Evolutionary conservation across 2,888 invertebrate species (phyloP), one percentile per base, ranked within the genome.

Genomic region (Dasypolia templi): DNA sequence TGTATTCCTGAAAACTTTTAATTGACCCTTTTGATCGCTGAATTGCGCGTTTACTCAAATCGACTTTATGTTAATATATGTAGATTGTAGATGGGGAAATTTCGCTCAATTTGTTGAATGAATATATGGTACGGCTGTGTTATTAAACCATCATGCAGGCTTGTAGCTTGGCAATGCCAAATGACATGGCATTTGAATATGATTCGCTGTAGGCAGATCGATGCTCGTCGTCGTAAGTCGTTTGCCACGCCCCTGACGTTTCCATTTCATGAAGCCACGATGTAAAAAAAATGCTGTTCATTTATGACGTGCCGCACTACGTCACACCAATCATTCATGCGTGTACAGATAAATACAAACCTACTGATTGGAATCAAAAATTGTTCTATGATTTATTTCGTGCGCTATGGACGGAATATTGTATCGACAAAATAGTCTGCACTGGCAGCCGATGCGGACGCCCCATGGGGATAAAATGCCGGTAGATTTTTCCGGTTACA

Each of bases 111-210:
- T 42, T 39, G 11, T 61, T 64, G 56, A 61, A 35, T 71, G n/a
- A 29, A 49, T 59, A 11, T 39, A 49, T 59, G 56, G 68, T 44
- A 49, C n/a, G 44, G 4, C 11, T 61, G 17, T 67, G 63, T 81
- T 67, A 77, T 70, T 77, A 77, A 81, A 62, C 69, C 59, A 51
- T 73, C 53, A 53, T 39, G 55, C 26, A 70, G 26, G 14, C 19
- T 19, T 51, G 1, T 61, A 51, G 19, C 39, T 42, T 46, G 59
- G 55, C 53, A 9, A 65, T 56, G 55, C 72, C 29, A 79, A 85
- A 76, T 76, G 71, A 73, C 74, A 35, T 55, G 75, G 66, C 72
- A 83, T 85, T 85, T 85, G 77, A 83, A 85, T 81, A 75, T 75
- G 70, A 77, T 72, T 72, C 71, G 61, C 49, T 69, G 64, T 49